phyloP scores from a whole-genome alignment of 2,888 invertebrate genomes.

The Lamproptera curius region DNA sequence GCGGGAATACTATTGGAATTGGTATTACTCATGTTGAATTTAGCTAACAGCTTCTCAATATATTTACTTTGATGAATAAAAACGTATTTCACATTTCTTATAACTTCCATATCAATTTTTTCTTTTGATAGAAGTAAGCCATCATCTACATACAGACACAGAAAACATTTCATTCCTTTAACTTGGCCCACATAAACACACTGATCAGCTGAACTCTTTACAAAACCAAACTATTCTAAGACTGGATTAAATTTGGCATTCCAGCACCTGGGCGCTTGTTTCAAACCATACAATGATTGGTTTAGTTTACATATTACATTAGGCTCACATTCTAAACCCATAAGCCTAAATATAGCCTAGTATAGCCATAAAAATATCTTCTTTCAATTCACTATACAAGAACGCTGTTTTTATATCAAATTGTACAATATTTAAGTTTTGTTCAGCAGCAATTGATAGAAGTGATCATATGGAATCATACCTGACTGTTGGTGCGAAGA shows the following conservation, averaged over 20 bases:
- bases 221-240: conserved; percentile 15
- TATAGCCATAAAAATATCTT: too few relatives aligned
- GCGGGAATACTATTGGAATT: conserved; percentile 17
- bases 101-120: conserved; percentile 7
- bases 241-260: conserved; percentile 25
- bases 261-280: conserved; percentile 29
- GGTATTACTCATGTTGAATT: conserved; percentile 13
- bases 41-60: conserved; percentile 8
- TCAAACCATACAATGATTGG: conserved; percentile 7
- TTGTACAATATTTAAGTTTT: too few relatives aligned
- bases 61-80: conserved; percentile 23
- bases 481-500: conserved; percentile 26
- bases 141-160: conserved; percentile 20
- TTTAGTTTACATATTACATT: conserved; percentile 26
- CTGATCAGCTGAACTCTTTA: conserved; percentile 13
- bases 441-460: too few relatives aligned
- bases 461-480: conserved; percentile 26
- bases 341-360: conserved; percentile 6
- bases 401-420: too few relatives aligned
- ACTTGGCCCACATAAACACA: conserved; percentile 16
- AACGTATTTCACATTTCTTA: conserved; percentile 11
- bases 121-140: conserved; percentile 1
- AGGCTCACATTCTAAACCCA: not conserved
- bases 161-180: conserved; percentile 6
- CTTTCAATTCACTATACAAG: too few relatives aligned